Evolutionary conservation across 2,113 vertebrate genomes (phyloP), one percentile per base, ranked within the genome.

Genomic region (Gadus macrocephalus): DNA sequence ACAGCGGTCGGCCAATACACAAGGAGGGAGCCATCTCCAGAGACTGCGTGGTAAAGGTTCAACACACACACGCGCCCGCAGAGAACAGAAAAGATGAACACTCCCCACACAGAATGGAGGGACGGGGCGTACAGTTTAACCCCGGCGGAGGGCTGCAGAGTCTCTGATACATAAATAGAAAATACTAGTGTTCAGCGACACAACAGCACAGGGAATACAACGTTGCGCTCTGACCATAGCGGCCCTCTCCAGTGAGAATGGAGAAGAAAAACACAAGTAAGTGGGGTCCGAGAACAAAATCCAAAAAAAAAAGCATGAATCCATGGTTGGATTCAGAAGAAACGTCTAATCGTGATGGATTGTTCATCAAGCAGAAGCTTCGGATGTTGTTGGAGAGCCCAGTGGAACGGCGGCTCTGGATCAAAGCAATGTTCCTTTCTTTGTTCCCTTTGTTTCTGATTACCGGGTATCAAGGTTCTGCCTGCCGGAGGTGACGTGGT

Each of bases 311-410:
- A 28, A 61, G 22, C n/a, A 61, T 61, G 22, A 61, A 22, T 12
- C n/a, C n/a, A 1, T 61, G 12, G 59, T 25, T 25, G 59, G n/a
- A 20, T 85, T 76, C 65, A 66, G 83, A 84, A 81, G 84, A 76
- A 77, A 58, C 71, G 86, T 82, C 82, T 86, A 86, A 86, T 87
- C 81, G 81, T 90, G 88, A 90, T 88, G 85, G 84, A 90, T 90
- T 78, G 85, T 81, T 86, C 85, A 80, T 85, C 71, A 69, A 81
- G 82, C 80, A 74, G 64, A 82, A 74, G 85, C 79, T 81, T 56
- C 70, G 82, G 74, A 83, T 82, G 83, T 78, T 61, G 80, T 66
- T 80, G 81, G 77, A 72, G 78, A 75, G 15, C 83, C 73, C 78
- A 82, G 12, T 9, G 42, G 42, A 49, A 49, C 85, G 86, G 80